Evolutionary conservation across 2,888 invertebrate genomes (phyloP), one percentile per base, ranked within the genome.

Genomic region (Erpobdella octoculata): DNA sequence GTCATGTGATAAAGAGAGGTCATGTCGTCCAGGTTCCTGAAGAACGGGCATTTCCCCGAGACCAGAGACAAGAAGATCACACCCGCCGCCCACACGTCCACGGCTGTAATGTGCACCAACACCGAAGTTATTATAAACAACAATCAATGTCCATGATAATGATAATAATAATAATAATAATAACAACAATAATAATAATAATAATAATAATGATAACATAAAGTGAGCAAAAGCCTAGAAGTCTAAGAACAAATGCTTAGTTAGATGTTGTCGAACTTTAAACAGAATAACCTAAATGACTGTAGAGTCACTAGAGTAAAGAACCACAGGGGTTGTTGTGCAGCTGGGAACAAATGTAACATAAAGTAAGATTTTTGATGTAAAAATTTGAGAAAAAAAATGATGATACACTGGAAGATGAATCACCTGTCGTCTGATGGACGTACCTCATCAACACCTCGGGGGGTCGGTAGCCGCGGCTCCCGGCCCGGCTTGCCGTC

Each of bases 41-140:
- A 91, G 83, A 93, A 90, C 69, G 91, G 91, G 85, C 90, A 91
- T 15, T 91, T 88, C 58, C 88, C 88, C 77, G 89, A 89, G 46
- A 93, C 85, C 76, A 91, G 86, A 68, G 89, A 88, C 5, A 91
- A 85, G 80, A 93, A 87, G 77, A 93, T 91, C 67, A 93, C 89
- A 72, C 93, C 93, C 59, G 88, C 88, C 66, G 93, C 91, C 93
- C 93, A 93, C 78, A 91, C 86, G 84, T 93, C 93, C 76, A 93
- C 90, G 74, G 90, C 90, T 87, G 81, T 41, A 72, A 67, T 8
- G 15, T 12, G 53, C 0, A 6, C 46, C 12, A n/a, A 15, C 46
- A n/a, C n/a, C 46, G n/a, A 41, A 41, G n/a, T n/a, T n/a, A n/a
- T n/a, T n/a, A n/a, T n/a, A n/a, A n/a, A n/a, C n/a, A n/a, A n/a